These are phyloP conservation scores for Diadema setosum DNA, from an alignment of 35 echinoderm and acorn worm genomes.

Conservation along the genomic window DNA sequence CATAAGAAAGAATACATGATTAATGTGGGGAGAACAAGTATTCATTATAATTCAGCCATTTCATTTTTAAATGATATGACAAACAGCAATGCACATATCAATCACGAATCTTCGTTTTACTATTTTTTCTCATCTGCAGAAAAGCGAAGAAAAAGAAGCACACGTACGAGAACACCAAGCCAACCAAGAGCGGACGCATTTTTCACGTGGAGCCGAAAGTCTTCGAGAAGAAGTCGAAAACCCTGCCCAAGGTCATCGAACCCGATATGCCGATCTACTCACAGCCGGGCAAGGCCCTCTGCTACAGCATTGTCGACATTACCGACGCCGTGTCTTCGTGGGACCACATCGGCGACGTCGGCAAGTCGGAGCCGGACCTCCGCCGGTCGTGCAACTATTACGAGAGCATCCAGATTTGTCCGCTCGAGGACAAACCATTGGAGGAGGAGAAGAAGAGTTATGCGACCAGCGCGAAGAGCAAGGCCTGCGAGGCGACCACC, in stretches of 20 bases:
- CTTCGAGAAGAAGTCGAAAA: background rate
- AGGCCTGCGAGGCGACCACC: background rate
- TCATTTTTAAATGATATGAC: too few relatives aligned
- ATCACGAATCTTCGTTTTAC: too few relatives aligned
- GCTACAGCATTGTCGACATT: conserved; percentile 1
- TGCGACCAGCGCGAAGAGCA: background rate
- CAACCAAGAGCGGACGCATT: background rate
- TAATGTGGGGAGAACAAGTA: too few relatives aligned
- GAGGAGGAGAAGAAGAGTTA: background rate
- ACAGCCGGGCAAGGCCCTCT: background rate
- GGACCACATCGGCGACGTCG: background rate
- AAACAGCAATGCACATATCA: too few relatives aligned
- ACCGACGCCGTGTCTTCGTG: background rate
- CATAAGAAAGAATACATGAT: too few relatives aligned
- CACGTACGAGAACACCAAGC: conserved; percentile 4
- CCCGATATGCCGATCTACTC: background rate
- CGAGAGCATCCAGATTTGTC: conserved; percentile 24
- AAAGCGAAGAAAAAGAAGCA: conserved; percentile 13
- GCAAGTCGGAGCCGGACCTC: background rate
- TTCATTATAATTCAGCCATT: too few relatives aligned
- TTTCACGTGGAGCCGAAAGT: background rate
- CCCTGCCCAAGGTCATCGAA: background rate
- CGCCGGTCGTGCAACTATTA: background rate
- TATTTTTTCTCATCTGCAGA: background rate
- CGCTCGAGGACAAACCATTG: too few relatives aligned